Base-by-base conservation (phyloP, 1,140 invertebrate genomes). In the Brachionus asplanchnoidis region DNA sequence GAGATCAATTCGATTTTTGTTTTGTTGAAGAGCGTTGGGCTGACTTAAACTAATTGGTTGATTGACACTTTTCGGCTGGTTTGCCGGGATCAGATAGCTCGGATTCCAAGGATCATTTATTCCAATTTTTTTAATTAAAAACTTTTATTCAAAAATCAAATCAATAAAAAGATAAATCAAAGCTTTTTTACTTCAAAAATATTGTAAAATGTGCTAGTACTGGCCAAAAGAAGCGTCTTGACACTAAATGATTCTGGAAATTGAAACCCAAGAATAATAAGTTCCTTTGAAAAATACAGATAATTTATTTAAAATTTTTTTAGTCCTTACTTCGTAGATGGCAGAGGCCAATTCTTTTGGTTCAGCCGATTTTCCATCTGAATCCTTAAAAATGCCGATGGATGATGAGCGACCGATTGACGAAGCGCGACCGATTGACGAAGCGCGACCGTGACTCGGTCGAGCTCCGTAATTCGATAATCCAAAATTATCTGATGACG, bases 81-180 rank as follows among this genome's bases (percentile, higher is more conserved):
- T 65, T 42, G 9, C 14, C 36, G 28, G 78, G 1, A 42, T 14
- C 17, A 82, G 20, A 42, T 32, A 17, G 20, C 32, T 68, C 32
- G 79, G 53, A 82, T 82, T 82, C 79, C 79, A 82, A 20, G 60
- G 50, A 23, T 82, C 79, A 17, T 44, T 32, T 1, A 82, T 68
- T 11, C 79, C 79, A 60, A 82, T 42, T 11, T 17, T 82, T 68
- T 60, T 82, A 11, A 82, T 42, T 36, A 82, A 68, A 36, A 82
- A 82, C 79, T 82, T 42, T n/a, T 3, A 46, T 79, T 79, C 1
- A 36, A 11, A 53, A 36, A 26, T 50, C n/a, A 26, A 60, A 36
- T 20, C 17, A 7, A 3, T 42, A 36, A 28, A 50, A 28, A 46
- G 44, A 46, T n/a, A 50, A 28, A 26, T 5, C 3, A 0, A 42